A percentile compares a stretch with the other conserved stretches of the same genome.
These are phyloP conservation scores for Cybosia mesomella DNA, from an alignment of 2,888 invertebrate species.

Conservation along the genomic window DNA sequence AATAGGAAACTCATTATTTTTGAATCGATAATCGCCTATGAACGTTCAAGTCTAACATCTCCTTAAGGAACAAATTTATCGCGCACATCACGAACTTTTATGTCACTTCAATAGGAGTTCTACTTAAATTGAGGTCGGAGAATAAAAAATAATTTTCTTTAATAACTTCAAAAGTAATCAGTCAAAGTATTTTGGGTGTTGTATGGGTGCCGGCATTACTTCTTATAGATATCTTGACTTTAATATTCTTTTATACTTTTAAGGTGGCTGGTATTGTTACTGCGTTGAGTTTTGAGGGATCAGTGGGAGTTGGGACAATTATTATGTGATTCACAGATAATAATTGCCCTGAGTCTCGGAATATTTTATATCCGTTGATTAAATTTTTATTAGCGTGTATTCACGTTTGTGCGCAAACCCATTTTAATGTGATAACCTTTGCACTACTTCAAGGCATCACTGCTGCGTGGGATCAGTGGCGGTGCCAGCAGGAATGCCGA, in stretches of 20 bases:
- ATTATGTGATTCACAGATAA: neutral
- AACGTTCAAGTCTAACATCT: conserved; percentile 7
- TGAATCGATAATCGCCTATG: neutral
- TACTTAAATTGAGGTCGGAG: conserved; percentile 27
- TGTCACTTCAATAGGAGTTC: conserved; percentile 43
- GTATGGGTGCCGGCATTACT: conserved; percentile 15
- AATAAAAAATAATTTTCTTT: conserved; percentile 33
- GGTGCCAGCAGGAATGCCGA: no score
- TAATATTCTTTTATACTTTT: neutral
- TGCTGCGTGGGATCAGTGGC: no score
- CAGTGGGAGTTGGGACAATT: neutral
- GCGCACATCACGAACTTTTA: conserved; percentile 40
- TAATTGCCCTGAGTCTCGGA: no score
- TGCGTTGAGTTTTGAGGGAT: neutral
- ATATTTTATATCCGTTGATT: no score
- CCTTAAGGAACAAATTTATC: conserved; percentile 40
- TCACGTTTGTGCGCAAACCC: no score
- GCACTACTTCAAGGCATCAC: no score
- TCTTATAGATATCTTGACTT: conserved; percentile 1
- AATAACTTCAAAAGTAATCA: conserved; percentile 46
- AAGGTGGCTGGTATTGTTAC: neutral
- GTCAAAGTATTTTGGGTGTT: conserved; percentile 37
- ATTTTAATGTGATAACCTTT: no score
- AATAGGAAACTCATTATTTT: neutral
- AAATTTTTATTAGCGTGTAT: no score